Conservation (phyloP, 2,113 vertebrate genomes). For the Brachypodius melanocephalos region DNA sequence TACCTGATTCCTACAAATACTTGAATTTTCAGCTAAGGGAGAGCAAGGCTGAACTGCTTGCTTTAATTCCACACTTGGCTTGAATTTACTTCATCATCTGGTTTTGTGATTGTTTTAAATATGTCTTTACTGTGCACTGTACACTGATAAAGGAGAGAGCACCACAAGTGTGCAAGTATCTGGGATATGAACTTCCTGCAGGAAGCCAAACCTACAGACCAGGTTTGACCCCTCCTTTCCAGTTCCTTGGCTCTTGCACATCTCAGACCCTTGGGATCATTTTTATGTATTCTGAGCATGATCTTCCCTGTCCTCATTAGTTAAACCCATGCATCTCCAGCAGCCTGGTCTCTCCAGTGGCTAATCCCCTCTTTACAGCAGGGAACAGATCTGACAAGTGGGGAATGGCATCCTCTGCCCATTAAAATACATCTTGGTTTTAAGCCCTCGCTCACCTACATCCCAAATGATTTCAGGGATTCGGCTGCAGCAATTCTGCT, state of each 20-base stretch:
- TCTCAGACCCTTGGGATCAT: not conserved
- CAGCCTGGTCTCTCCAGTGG: not conserved
- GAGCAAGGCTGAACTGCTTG: not conserved
- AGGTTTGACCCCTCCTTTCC: not conserved
- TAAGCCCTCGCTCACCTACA: not conserved
- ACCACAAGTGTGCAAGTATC: fast-evolving
- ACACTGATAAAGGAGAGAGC: fast-evolving
- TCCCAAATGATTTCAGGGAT: not conserved
- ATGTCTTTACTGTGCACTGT: not conserved
- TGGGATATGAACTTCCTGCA: not conserved
- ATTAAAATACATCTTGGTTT: not conserved
- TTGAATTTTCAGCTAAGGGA: not conserved
- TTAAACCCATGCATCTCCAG: not conserved
- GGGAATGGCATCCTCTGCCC: not conserved
- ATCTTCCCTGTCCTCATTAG: not conserved
- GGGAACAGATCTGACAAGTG: not conserved
- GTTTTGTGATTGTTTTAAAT: not conserved
- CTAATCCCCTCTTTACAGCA: not conserved
- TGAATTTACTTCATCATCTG: not conserved
- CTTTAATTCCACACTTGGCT: not conserved
- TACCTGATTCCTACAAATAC: not conserved
- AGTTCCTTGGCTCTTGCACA: not conserved
- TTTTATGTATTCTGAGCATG: not conserved
- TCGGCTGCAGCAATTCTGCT: not conserved
- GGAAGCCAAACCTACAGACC: not conserved